Evolutionary conservation across 2,888 invertebrate species (phyloP), one percentile per base, ranked within the genome.

Genomic region (Eilema sororculum): DNA sequence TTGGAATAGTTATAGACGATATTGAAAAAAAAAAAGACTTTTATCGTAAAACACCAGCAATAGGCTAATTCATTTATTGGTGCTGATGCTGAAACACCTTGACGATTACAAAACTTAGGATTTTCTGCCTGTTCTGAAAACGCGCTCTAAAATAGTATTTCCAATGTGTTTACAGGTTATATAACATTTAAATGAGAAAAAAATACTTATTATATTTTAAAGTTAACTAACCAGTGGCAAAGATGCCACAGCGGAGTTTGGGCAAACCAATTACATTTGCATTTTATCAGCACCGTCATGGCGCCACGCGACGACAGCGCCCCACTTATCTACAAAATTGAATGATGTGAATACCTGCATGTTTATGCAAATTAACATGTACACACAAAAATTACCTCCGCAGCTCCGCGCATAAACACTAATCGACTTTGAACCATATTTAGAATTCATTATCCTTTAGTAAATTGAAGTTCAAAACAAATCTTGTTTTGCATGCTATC

Each of bases 271-370:
- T n/a, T 20, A 73, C 74, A 80, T 83, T 82, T 75, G 71, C 79
- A 77, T 79, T 80, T 75, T 83, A 83, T 84, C 83, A 76, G 71
- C 66, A 58, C 62, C 77, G 69, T 59, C 46, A 56, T 67, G 74
- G 74, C 78, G 78, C 71, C 79, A 66, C 22, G 41, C 68, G 66
- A 71, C 64, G 69, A 61, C 71, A 69, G 69, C 72, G 74, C 74
- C 75, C 75, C 73, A 65, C 67, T 66, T 68, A 37, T 30, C 13
- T 33, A 58, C 33, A 37, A 30, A 66, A 63, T 60, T 65, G 16
- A 37, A 37, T 28, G 41, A 52, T 52, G 6, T 63, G 57, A 52
- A 65, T 61, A 62, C 52, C 22, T 22, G 46, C 61, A 63, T 60
- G 66, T 66, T 68, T 71, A 56, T 56, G 69, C 67, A 72, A 76